Percentiles rank a stretch among this genome's conserved stretches.
These are phyloP conservation scores for Arenaria interpres DNA, from an alignment of 2,113 vertebrate species.

Conservation along the genomic window DNA sequence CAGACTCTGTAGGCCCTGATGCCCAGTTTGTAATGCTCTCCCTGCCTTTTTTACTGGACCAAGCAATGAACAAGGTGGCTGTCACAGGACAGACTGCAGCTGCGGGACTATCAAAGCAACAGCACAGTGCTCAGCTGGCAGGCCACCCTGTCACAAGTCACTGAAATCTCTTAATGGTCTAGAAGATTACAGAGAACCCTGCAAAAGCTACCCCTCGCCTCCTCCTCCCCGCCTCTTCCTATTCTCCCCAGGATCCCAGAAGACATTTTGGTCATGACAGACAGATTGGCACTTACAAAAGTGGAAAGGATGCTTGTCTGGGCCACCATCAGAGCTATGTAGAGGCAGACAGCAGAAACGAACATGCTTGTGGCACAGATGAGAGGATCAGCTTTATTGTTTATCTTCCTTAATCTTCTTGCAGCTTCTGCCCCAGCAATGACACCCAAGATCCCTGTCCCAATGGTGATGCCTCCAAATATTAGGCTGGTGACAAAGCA, in stretches of 20 bases:
- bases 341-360: slow-evolving; percentile 80
- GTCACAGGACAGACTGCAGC: neutral
- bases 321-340: slow-evolving; percentile 79
- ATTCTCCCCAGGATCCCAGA: neutral
- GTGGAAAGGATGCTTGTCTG: slow-evolving; percentile 73
- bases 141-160: neutral
- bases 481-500: slow-evolving; percentile 77
- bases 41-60: neutral
- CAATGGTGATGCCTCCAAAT: slow-evolving; percentile 85
- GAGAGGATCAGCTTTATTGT: slow-evolving; percentile 83
- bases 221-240: neutral
- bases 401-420: slow-evolving; percentile 74
- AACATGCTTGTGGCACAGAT: slow-evolving; percentile 90
- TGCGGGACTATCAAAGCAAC: neutral
- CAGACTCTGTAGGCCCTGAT: neutral
- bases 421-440: slow-evolving; percentile 78
- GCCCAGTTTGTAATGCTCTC: neutral
- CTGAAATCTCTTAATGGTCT: neutral
- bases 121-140: neutral
- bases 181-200: neutral
- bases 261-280: neutral
- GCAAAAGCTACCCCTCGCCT: neutral
- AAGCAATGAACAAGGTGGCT: accelerated
- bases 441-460: slow-evolving; percentile 84
- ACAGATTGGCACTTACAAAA: slow-evolving; percentile 79